Evolutionary conservation across 2,113 vertebrate genomes (phyloP).

Genomic region (Rousettus leschenaultii): DNA sequence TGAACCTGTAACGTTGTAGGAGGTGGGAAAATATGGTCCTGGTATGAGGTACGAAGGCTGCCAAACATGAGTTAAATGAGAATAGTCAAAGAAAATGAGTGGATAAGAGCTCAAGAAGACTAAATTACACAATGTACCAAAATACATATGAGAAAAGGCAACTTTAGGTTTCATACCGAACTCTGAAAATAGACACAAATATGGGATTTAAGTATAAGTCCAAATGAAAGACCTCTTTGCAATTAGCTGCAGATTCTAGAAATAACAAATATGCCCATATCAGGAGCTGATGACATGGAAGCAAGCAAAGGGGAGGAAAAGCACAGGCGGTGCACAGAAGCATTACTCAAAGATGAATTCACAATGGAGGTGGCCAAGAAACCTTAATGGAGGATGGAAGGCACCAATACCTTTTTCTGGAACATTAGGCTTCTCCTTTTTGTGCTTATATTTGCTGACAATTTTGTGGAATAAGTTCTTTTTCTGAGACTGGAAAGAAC

Average conservation of each 20-base stretch:
- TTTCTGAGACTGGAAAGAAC: conserved; percentile 95
- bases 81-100: conserved; percentile 46
- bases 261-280: not conserved
- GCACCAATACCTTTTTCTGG: conserved; percentile 89
- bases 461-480: conserved; percentile 97
- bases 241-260: conserved; percentile 46
- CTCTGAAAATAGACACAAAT: conserved; percentile 35
- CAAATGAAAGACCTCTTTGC: conserved; percentile 36
- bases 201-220: not conserved
- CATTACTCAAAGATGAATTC: conserved; percentile 30
- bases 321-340: conserved; percentile 15
- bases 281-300: conserved; percentile 55
- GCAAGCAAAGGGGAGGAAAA: conserved; percentile 59
- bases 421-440: conserved; percentile 93
- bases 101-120: conserved; percentile 19
- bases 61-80: conserved; percentile 30
- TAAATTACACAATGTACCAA: conserved; percentile 43
- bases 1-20: not conserved
- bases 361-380: conserved; percentile 60
- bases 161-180: conserved; percentile 33
- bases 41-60: conserved; percentile 17
- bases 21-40: not conserved
- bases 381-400: conserved; percentile 74
- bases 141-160: conserved; percentile 18
- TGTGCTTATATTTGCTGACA: conserved; percentile 96